Base-by-base conservation (phyloP, 2,797 vertebrate species). In the Crax fasciolata region DNA sequence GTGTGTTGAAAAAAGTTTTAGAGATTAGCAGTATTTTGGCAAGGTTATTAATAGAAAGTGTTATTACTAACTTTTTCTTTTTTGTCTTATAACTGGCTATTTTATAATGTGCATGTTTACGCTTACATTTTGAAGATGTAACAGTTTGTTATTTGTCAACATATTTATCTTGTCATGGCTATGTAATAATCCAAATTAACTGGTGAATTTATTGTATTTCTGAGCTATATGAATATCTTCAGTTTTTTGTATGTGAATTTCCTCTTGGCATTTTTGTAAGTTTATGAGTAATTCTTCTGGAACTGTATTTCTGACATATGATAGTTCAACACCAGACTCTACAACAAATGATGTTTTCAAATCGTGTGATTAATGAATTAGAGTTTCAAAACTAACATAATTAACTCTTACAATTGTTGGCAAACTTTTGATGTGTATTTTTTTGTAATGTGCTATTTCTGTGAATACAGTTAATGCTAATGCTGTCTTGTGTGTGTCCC, bases 1-100 rank as follows among this genome's bases (percentile, higher is more conserved):
- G 17, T 49, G 5, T 77, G 20, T 83, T 81, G 30, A 43, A 76
- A 72, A 83, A 62, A 85, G 6, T 39, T 49, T 67, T 73, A 32
- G 44, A 61, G 39, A 72, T 72, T 9, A 46, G 49, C 52, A 86
- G 23, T 93, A 44, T 88, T 85, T 84, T 96, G 49, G 41, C 67
- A 89, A 76, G 74, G 59, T 87, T 95, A 32, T 92, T 52, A 27
- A 38, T 59, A 23, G 83, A 89, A 96, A 88, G 75, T 94, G 73
- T 94, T 82, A 46, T 78, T 85, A 97, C 94, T 97, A 93, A 97
- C 87, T 96, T 92, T 51, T 86, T 74, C 57, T 83, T 90, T 88
- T 94, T 95, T 77, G 58, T 89, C 48, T 84, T 55, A 84, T 91
- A 77, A 88, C 80, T 54, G 63, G 63, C 78, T 94, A 41, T 87